Percentiles rank a stretch among this genome's conserved stretches.
Conservation (phyloP, 1,140 invertebrate genomes). For the Nasonia giraulti region DNA sequence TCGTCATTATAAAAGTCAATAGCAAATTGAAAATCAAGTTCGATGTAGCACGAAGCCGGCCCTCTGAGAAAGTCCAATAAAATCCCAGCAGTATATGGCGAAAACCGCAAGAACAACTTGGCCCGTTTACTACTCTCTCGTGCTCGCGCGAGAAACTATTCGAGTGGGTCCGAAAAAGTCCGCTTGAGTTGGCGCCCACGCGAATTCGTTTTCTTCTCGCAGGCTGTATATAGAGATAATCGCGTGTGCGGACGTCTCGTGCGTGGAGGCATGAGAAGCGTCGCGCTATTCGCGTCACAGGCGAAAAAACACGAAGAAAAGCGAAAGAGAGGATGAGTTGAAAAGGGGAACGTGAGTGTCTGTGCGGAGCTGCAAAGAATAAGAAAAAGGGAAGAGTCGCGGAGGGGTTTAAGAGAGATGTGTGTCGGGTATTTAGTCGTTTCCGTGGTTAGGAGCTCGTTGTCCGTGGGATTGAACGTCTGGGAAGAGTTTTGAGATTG, state of each 20-base stretch:
- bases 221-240: not conserved
- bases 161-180: not conserved
- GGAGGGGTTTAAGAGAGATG: not conserved
- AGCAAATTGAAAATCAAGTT: not conserved
- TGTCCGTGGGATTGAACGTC: not conserved
- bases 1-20: not conserved
- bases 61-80: not conserved
- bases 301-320: slow-evolving; percentile 42
- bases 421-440: not conserved
- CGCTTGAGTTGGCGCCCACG: not conserved
- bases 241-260: not conserved
- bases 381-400: slow-evolving; percentile 26
- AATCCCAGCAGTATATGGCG: not conserved
- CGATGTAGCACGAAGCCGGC: not conserved
- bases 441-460: not conserved
- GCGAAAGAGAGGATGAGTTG: not conserved
- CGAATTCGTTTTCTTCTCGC: not conserved
- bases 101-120: not conserved
- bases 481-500: not conserved
- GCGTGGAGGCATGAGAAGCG: slow-evolving; percentile 14
- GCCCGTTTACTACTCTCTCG: not conserved
- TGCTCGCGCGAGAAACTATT: not conserved
- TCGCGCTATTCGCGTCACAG: slow-evolving; percentile 43
- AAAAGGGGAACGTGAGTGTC: not conserved
- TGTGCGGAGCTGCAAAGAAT: not conserved